Conservation (phyloP, 2,888 invertebrate genomes). For the Leptinotarsa haldemani region DNA sequence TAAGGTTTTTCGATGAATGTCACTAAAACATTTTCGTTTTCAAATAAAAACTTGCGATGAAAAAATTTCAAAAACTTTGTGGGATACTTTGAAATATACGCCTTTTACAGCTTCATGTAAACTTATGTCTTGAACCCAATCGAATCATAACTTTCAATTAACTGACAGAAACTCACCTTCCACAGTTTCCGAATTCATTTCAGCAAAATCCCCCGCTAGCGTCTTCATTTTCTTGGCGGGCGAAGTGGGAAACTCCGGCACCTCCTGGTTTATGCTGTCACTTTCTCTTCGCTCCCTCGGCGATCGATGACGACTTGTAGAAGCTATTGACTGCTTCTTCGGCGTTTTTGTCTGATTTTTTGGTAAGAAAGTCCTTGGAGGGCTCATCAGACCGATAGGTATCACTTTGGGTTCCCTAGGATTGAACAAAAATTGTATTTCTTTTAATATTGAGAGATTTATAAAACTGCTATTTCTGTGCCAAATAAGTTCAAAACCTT, state of each 20-base stretch:
- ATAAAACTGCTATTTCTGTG: too few species aligned
- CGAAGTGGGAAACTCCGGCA: conserved; percentile 52
- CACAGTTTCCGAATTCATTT: conserved; percentile 49
- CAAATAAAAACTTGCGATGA: too few species aligned
- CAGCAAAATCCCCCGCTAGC: conserved; percentile 37
- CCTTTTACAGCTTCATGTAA: too few species aligned
- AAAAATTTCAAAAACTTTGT: too few species aligned
- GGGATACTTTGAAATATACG: too few species aligned
- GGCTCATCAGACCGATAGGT: conserved; percentile 47
- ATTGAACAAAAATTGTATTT: conserved; percentile 13
- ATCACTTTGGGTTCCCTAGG: conserved; percentile 44
- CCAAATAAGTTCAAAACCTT: too few species aligned
- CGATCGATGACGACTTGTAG: conserved; percentile 45
- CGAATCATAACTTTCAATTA: too few species aligned
- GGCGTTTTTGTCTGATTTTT: conserved; percentile 51
- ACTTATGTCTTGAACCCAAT: too few species aligned
- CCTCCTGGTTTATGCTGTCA: conserved; percentile 46
- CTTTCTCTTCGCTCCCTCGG: conserved; percentile 54
- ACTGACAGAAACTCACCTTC: conserved; percentile 49
- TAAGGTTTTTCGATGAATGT: too few species aligned
- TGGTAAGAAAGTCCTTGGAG: conserved; percentile 47
- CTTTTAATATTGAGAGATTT: too few species aligned
- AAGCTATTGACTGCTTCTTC: conserved; percentile 49
- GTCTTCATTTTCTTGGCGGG: conserved; percentile 57
- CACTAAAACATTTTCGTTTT: too few species aligned